phyloP scores from a whole-genome alignment of 2,888 invertebrate genomes.

The Lepidocyrtinus sp. region DNA sequence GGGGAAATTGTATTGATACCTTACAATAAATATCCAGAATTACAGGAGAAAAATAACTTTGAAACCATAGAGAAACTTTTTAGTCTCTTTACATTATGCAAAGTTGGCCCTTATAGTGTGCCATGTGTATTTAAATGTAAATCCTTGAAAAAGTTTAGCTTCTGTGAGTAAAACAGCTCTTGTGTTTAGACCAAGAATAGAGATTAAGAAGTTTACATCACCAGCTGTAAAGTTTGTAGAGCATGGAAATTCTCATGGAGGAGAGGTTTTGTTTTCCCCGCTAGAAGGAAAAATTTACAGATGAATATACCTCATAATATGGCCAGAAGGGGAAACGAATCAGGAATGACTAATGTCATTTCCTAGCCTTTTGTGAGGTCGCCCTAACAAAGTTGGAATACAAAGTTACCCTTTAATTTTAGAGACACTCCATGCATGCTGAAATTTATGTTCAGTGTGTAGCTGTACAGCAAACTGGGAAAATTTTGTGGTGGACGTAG shows the following conservation, averaged over 20 bases:
- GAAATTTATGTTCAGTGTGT: too few relatives aligned
- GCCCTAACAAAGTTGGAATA: too few relatives aligned
- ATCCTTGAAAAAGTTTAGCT: not conserved
- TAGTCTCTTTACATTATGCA: not conserved
- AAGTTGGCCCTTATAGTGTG: not conserved
- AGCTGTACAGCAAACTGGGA: too few relatives aligned
- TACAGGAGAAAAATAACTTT: not conserved
- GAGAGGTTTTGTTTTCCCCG: not conserved
- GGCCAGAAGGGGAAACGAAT: not conserved
- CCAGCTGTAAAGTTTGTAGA: not conserved
- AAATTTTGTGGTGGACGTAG: too few relatives aligned
- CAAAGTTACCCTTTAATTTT: too few relatives aligned
- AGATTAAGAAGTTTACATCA: not conserved
- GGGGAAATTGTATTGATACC: too few relatives aligned
- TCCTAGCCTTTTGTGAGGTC: constrained; percentile 9
- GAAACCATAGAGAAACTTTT: not conserved
- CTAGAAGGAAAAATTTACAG: not conserved
- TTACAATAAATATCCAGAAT: not conserved
- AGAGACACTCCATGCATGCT: too few relatives aligned
- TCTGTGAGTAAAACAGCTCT: not conserved
- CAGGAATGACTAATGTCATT: constrained; percentile 11
- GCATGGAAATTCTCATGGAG: constrained; percentile 1
- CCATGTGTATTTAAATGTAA: not conserved
- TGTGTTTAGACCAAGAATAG: not conserved
- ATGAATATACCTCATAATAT: not conserved